These are phyloP conservation scores for Ceriagrion tenellum DNA, from an alignment of 2,888 invertebrate species.

Conservation along the genomic window DNA sequence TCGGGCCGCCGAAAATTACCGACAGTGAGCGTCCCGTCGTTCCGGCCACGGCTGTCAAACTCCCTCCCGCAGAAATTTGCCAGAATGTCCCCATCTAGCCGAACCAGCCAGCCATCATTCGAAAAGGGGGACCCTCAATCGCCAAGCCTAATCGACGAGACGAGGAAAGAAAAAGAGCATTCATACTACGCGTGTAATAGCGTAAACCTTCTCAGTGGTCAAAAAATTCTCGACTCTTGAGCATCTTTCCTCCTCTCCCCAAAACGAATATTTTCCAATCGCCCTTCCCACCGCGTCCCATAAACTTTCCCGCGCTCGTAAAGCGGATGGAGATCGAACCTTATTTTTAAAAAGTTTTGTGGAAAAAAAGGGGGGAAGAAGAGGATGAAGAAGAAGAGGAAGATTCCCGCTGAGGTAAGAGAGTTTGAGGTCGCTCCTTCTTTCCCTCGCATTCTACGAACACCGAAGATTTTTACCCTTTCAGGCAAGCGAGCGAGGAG, in stretches of 20 bases:
- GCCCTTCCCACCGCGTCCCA: not conserved
- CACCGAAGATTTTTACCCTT: not conserved
- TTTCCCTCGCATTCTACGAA: not conserved
- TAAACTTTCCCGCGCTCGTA: not conserved
- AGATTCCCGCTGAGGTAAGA: not conserved
- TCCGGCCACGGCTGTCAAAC: not conserved
- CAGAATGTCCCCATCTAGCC: not conserved
- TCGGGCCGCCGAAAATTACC: not conserved
- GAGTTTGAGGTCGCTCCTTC: not conserved
- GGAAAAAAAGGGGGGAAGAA: not conserved
- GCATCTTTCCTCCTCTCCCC: not conserved
- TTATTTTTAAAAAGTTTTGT: not conserved
- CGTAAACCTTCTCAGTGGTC: not conserved
- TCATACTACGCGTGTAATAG: not conserved
- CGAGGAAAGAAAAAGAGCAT: not conserved
- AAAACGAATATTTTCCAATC: not conserved
- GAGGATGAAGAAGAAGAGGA: not conserved
- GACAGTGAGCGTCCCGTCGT: too few species aligned
- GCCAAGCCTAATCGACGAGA: not conserved
- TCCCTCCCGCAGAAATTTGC: not conserved
- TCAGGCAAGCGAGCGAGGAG: not conserved
- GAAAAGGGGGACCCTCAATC: not conserved
- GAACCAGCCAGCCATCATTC: not conserved
- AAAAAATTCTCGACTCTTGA: not conserved
- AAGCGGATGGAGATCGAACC: not conserved